phyloP scores from a whole-genome alignment of 2,888 invertebrate species.

The Drosophila recens region DNA sequence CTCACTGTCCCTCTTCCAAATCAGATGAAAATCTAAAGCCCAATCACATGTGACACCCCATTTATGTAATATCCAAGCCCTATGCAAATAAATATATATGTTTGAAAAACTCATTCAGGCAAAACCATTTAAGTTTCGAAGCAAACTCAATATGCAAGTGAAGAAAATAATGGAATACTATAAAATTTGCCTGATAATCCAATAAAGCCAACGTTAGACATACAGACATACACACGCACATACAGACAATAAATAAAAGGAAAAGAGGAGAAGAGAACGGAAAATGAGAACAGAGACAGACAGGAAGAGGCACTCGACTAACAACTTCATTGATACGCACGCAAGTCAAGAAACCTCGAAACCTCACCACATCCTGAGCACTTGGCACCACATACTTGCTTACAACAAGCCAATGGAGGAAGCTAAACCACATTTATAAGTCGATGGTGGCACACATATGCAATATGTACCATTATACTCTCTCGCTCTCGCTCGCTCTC shows the following conservation, averaged over 20 bases:
- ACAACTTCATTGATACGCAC: slow-evolving; percentile 76
- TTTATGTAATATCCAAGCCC: slow-evolving; percentile 18
- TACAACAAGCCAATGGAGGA: slow-evolving; percentile 73
- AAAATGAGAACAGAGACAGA: slow-evolving; percentile 1
- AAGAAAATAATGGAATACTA: slow-evolving; percentile 56
- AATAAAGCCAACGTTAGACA: slow-evolving; percentile 69
- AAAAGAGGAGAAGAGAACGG: not conserved
- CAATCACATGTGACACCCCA: slow-evolving; percentile 46
- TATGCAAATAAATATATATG: slow-evolving; percentile 52
- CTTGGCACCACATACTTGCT: slow-evolving; percentile 42
- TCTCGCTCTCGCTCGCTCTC: slow-evolving; percentile 8
- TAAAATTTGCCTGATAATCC: slow-evolving; percentile 79
- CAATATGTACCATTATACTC: slow-evolving; percentile 30
- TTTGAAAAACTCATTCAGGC: slow-evolving; percentile 36
- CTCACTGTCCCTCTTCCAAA: not conserved
- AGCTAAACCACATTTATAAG: slow-evolving; percentile 79
- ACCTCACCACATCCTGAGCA: slow-evolving; percentile 29
- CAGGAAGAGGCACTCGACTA: slow-evolving; percentile 65
- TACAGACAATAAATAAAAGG: slow-evolving; percentile 6
- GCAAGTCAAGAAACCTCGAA: slow-evolving; percentile 36
- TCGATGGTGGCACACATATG: slow-evolving; percentile 56
- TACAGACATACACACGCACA: slow-evolving; percentile 16
- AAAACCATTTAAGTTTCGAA: slow-evolving; percentile 48
- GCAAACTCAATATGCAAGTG: slow-evolving; percentile 55
- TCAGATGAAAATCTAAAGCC: slow-evolving; percentile 1